Conservation (phyloP, 2,113 vertebrate species). For the Protobothrops flavoviridis region DNA sequence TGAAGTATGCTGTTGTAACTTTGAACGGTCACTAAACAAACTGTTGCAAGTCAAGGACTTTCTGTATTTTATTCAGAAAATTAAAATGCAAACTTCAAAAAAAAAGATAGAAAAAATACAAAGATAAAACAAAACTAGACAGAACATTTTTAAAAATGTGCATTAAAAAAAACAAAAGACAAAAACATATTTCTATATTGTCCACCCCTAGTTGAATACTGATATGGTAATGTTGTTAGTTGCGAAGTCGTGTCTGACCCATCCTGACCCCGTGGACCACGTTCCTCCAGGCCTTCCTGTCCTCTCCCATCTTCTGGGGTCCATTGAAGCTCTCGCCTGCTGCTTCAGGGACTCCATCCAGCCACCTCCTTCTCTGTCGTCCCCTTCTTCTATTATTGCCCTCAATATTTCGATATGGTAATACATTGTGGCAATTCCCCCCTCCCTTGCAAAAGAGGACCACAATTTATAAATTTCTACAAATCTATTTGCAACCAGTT, state of each 20-base stretch:
- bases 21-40: too few relatives aligned
- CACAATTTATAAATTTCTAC: background rate
- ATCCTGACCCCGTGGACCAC: too few relatives aligned
- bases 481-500: background rate
- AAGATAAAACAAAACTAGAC: background rate
- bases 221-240: background rate
- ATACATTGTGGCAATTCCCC: background rate
- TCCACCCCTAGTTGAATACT: too few relatives aligned
- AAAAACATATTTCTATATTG: background rate
- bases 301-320: too few relatives aligned
- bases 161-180: background rate
- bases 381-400: too few relatives aligned
- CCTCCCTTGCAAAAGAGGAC: background rate
- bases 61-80: background rate
- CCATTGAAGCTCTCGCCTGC: too few relatives aligned
- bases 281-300: too few relatives aligned
- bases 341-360: too few relatives aligned
- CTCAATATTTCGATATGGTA: background rate
- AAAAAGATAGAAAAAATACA: background rate
- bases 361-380: too few relatives aligned
- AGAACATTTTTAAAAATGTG: background rate
- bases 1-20: background rate
- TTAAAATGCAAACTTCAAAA: background rate
- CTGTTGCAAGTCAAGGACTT: background rate
- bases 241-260: too few relatives aligned